Base-by-base conservation (phyloP, 2,113 vertebrate species). In the Ornithorhynchus anatinus region DNA sequence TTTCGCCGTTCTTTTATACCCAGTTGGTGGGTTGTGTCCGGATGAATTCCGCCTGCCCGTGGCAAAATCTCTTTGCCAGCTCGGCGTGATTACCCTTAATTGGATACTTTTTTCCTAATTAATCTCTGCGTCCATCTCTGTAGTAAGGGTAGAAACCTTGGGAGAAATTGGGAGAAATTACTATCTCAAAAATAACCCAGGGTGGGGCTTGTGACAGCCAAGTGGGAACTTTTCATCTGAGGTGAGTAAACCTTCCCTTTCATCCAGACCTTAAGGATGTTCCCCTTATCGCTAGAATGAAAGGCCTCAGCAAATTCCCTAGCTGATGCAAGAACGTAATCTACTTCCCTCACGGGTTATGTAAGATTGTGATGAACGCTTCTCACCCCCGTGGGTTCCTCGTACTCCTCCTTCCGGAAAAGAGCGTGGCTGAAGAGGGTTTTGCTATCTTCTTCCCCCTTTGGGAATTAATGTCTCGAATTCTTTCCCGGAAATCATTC, bases 191-290 rank as follows among this genome's bases (percentile, higher is more conserved):
- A 67, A 75, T 82, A 61, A 70, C 65, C 61, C n/a, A 80, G 62
- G 75, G 80, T 51, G 62, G 62, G 68, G 84, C 82, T 82, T 75
- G 65, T 77, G 62, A 69, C 71, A 76, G 69, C 85, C 67, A 86
- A 85, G 85, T 85, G 62, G 77, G 75, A 63, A 72, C 73, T 79
- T 85, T 81, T 65, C 81, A 89, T 89, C 80, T 76, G 27, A 63
- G 54, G 37, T 89, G 84, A 90, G 84, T 85, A 85, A 86, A 72
- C 59, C 72, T 82, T 75, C 47, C 63, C 83, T 87, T 87, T 85
- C 81, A 86, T 90, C 75, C 77, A 60, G 69, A 75, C 56, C 59
- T 51, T 50, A 67, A 22, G 47, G 69, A 54, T 37, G 66, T 17
- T 23, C 25, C 59, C 8, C 8, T 85, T 29, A 83, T 85, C 76